Evolutionary conservation across 1,140 invertebrate species (phyloP), one percentile per base, ranked within the genome.

Genomic region (Calliopsis andreniformis): DNA sequence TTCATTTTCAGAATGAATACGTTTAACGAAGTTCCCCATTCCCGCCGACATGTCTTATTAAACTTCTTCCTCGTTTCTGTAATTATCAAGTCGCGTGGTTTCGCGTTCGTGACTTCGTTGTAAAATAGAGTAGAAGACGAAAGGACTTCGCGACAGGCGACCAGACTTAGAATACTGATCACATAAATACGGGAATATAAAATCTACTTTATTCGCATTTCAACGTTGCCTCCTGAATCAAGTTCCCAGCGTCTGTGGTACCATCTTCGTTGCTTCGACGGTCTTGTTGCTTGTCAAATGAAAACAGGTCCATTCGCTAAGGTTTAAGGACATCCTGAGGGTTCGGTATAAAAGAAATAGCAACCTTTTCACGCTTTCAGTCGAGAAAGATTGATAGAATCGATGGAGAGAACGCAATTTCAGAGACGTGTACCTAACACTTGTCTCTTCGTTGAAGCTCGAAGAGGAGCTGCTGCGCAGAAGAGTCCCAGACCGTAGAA

Each of bases 151-250:
- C 14, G n/a, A 23, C 42, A 3, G 10, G 28, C 51, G 53, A 58
- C 23, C 42, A 12, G 14, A 18, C 43, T 30, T 45, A 16, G 25
- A 76, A 76, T 76, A 76, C 72, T 69, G 64, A 58, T 76, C 43
- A 69, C 30, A 12, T 58, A 68, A 53, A 67, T 51, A 25, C 35
- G 47, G n/a, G 20, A 39, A 73, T 67, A 67, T 0, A 67, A 75
- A 67, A 75, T 25, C 8, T 39, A 68, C 42, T 51, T 68, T 45
- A 69, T 56, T 56, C 61, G 25, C 49, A 45, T 18, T 35, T 39
- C 25, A 39, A 43, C 16, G 49, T 23, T 18, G 45, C 30, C 61
- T 64, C 47, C 20, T 28, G 10, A 66, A 47, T 66, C 39, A 66
- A 28, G 42, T n/a, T 10, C 42, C 8, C 3, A 7, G 32, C 39